These are phyloP conservation scores for Tetrapedia diversipes DNA, from an alignment of 2,888 invertebrate genomes.

Conservation along the genomic window DNA sequence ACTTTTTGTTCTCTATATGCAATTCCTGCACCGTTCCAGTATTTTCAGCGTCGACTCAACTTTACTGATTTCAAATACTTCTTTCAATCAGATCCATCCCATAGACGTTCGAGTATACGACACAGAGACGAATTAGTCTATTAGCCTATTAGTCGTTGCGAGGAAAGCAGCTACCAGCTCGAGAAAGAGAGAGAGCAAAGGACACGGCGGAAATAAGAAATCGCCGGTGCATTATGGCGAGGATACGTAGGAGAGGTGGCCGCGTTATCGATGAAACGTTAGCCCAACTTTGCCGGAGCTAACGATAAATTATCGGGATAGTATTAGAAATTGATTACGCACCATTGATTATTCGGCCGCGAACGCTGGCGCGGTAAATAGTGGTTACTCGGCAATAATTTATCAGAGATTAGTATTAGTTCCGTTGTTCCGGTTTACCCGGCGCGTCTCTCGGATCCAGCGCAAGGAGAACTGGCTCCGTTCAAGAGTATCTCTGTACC, in stretches of 20 bases:
- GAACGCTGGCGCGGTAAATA: slow-evolving; percentile 50
- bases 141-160: slow-evolving; percentile 17
- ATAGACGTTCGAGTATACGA: background rate
- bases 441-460: slow-evolving; percentile 17
- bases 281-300: slow-evolving; percentile 30
- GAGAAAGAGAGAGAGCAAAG: background rate
- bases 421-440: slow-evolving; percentile 48
- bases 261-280: slow-evolving; percentile 48
- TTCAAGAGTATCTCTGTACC: slow-evolving; percentile 9
- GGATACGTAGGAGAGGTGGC: slow-evolving; percentile 31
- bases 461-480: slow-evolving; percentile 7
- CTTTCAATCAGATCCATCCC: no score
- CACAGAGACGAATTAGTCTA: background rate
- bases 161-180: no score
- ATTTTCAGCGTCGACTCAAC: no score
- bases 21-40: no score
- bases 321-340: slow-evolving; percentile 65
- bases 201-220: slow-evolving; percentile 18
- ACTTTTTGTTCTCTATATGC: no score
- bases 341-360: slow-evolving; percentile 59
- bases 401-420: slow-evolving; percentile 65
- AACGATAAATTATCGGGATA: slow-evolving; percentile 63
- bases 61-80: no score
- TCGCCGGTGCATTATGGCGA: slow-evolving; percentile 8
- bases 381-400: slow-evolving; percentile 60